Percentiles rank a stretch among this genome's conserved stretches.
phyloP scores from a whole-genome alignment of 35 echinoderm and acorn worm genomes.

The Eucidaris tribuloides region DNA sequence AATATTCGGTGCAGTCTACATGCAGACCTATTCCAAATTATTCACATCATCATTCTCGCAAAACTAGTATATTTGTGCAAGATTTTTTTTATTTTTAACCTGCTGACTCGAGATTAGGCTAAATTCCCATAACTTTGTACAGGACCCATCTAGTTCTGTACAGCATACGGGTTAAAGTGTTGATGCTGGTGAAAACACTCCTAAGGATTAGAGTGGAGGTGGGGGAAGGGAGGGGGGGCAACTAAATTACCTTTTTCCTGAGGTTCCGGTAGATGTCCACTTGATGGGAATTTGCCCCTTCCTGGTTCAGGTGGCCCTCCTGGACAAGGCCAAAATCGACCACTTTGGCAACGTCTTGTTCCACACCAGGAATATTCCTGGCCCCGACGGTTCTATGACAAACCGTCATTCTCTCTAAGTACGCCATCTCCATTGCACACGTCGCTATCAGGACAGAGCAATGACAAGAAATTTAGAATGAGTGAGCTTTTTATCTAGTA shows the following conservation, averaged over 20 bases:
- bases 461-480: background rate
- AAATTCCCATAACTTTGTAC: too few species aligned
- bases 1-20: too few species aligned
- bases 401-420: slow-evolving; percentile 75
- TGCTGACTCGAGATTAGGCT: background rate
- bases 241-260: slow-evolving; percentile 47
- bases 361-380: slow-evolving; percentile 88
- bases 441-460: slow-evolving; percentile 48
- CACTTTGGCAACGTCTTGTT: slow-evolving; percentile 88
- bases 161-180: too few species aligned
- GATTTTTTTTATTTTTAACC: too few species aligned
- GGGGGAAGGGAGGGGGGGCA: background rate
- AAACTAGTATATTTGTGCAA: too few species aligned
- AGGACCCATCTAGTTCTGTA: too few species aligned
- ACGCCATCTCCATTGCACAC: slow-evolving; percentile 81
- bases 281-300: slow-evolving; percentile 87
- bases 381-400: slow-evolving; percentile 90
- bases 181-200: background rate
- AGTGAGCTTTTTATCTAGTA: too few species aligned
- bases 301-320: slow-evolving; percentile 58
- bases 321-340: slow-evolving; percentile 91
- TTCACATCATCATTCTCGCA: too few species aligned
- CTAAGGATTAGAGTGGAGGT: background rate
- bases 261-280: slow-evolving; percentile 91
- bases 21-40: too few species aligned